A percentile compares a stretch with the other conserved stretches of the same genome.
These are phyloP conservation scores for Antheraea pernyi DNA, from an alignment of 1,140 invertebrate species.

Conservation along the genomic window DNA sequence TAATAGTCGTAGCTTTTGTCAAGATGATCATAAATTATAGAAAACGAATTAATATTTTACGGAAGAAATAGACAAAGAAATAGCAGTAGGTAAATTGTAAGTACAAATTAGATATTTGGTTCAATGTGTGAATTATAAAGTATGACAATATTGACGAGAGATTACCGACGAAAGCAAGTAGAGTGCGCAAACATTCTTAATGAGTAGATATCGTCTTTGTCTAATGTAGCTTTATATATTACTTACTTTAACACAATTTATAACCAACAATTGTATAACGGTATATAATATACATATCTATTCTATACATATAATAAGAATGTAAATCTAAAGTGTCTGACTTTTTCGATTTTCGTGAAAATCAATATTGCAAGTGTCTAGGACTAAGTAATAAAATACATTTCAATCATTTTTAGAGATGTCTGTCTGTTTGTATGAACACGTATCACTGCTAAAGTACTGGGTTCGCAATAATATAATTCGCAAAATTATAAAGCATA, in stretches of 20 bases:
- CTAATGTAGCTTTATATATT: not conserved
- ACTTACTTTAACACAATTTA: not conserved
- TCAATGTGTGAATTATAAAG: constrained; percentile 22
- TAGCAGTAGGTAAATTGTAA: not conserved
- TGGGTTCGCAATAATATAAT: too few relatives aligned
- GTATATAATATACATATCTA: not conserved
- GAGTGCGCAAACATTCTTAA: constrained; percentile 17
- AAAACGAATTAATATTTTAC: not conserved
- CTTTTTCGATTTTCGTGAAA: too few relatives aligned
- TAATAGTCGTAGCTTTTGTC: not conserved
- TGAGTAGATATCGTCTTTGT: constrained; percentile 7
- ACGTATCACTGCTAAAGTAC: too few relatives aligned
- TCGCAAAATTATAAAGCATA: too few relatives aligned
- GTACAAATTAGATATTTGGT: constrained; percentile 15
- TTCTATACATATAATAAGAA: too few relatives aligned
- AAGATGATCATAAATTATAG: not conserved
- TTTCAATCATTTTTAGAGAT: too few relatives aligned
- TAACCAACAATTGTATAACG: not conserved
- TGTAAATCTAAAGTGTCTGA: too few relatives aligned
- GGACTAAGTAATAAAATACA: too few relatives aligned
- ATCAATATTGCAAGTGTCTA: too few relatives aligned
- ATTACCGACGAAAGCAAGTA: constrained; percentile 25
- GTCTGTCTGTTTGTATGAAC: too few relatives aligned
- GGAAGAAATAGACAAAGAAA: constrained; percentile 4
- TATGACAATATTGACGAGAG: constrained; percentile 24